Evolutionary conservation across 1,140 invertebrate species (phyloP), one percentile per base, ranked within the genome.

Genomic region (Chironomus tepperi): DNA sequence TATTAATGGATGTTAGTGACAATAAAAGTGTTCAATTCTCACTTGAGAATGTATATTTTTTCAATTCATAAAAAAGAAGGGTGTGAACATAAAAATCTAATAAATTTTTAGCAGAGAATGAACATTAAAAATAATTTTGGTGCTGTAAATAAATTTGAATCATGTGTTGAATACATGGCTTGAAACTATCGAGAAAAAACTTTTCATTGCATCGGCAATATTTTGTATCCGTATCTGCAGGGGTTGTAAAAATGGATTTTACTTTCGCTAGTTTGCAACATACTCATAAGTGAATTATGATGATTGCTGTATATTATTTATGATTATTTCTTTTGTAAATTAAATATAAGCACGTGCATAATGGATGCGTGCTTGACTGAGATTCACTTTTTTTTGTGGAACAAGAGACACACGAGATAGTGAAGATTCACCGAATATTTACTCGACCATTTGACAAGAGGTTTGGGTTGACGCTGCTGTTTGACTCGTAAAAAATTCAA

Each of bases 251-350:
- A 57, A 12, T 57, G 7, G 1, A 12, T 57, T 57, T n/a, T 57
- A n/a, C 47, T 83, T 73, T 87, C 24, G 24, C 24, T 34, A 34
- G 24, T 34, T 34, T 34, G 24, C 24, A 34, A n/a, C n/a, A 12
- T 57, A n/a, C n/a, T 57, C 10, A n/a, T 57, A 57, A 57, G 47
- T 57, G 47, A 57, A 57, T 57, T 57, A 57, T 57, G 47, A 57
- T 57, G 47, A 57, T 57, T 57, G 47, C 47, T 57, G 47, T 57
- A 57, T 57, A 57, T 57, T 57, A 57, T 57, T 57, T 57, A 57
- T 57, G 47, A 57, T 57, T 57, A 57, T 57, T 57, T 10, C n/a
- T 57, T n/a, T 57, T 10, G 9, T 57, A 57, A 57, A 57, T 57
- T 57, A 57, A 57, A 57, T 57, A 57, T 10, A 57, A 10, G 47